A percentile compares a stretch with the other conserved stretches of the same genome.
phyloP scores from a whole-genome alignment of 2,113 vertebrate species.

The Phaethon lepturus region DNA sequence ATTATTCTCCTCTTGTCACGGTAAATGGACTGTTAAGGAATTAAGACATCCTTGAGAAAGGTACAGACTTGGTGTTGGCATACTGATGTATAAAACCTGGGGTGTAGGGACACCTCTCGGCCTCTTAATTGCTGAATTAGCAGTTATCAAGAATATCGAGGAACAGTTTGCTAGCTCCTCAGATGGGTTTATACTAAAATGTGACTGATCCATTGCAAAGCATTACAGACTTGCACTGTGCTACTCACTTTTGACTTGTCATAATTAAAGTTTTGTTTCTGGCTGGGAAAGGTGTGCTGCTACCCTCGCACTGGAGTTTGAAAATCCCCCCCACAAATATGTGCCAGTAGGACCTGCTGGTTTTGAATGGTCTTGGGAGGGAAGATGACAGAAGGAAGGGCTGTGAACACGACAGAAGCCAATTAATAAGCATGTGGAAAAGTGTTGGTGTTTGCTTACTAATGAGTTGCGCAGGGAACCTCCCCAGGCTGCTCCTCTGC shows the following conservation, averaged over 20 bases:
- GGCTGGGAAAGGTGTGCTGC: neutral
- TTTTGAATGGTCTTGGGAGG: neutral
- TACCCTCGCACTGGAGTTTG: neutral
- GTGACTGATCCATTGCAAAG: neutral
- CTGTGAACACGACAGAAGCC: neutral
- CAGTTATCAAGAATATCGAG: neutral
- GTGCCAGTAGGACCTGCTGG: neutral
- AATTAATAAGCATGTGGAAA: neutral
- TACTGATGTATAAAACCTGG: neutral
- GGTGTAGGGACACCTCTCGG: neutral
- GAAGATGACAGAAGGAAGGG: neutral
- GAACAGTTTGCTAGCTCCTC: neutral
- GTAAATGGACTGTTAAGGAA: neutral
- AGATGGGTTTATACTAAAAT: neutral
- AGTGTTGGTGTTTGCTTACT: neutral
- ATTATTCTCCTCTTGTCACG: neutral
- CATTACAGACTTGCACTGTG: neutral
- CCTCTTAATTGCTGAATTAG: neutral
- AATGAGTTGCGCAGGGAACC: neutral
- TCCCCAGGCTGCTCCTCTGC: neutral
- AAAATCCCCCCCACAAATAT: neutral
- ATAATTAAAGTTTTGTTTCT: neutral
- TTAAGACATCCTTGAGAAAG: neutral
- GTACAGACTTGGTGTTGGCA: neutral
- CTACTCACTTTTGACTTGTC: neutral